phyloP scores from a whole-genome alignment of 2,888 invertebrate genomes.

The Teleogryllus oceanicus region DNA sequence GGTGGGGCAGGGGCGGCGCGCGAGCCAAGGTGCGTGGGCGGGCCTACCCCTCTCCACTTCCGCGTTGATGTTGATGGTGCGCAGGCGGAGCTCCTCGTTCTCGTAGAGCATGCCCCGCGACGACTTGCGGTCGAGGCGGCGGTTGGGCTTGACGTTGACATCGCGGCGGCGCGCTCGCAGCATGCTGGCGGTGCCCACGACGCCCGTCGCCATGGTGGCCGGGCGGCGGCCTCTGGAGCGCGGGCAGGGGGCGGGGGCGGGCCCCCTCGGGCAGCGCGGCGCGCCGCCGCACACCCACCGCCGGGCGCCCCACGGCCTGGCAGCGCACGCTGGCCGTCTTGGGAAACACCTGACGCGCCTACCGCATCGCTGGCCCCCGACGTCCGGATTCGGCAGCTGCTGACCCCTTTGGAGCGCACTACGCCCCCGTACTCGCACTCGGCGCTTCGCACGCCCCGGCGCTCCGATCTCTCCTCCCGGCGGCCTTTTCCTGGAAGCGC shows the following conservation, averaged over 20 bases:
- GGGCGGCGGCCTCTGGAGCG: background rate
- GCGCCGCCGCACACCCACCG: too few species aligned
- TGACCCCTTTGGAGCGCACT: too few species aligned
- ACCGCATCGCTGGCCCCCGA: too few species aligned
- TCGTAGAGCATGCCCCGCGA: constrained; percentile 92
- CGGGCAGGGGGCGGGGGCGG: background rate
- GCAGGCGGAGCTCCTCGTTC: constrained; percentile 83
- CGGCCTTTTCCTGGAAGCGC: too few species aligned
- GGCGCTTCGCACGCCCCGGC: too few species aligned
- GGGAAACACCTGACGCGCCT: too few species aligned
- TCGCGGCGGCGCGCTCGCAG: constrained; percentile 80
- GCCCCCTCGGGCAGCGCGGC: too few species aligned
- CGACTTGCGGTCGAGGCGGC: constrained; percentile 85
- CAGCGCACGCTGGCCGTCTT: too few species aligned
- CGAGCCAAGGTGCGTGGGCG: background rate
- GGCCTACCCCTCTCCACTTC: constrained; percentile 82
- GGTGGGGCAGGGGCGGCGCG: background rate
- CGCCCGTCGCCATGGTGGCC: constrained; percentile 55
- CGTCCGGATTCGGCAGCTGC: too few species aligned
- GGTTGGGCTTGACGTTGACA: constrained; percentile 84
- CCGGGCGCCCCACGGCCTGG: too few species aligned
- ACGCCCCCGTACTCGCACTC: too few species aligned
- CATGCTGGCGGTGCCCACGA: constrained; percentile 62
- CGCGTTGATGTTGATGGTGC: constrained; percentile 88
- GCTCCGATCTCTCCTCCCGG: too few species aligned